Base-by-base conservation (phyloP, 1,140 invertebrate species). In the Eriocheir sinensis region DNA sequence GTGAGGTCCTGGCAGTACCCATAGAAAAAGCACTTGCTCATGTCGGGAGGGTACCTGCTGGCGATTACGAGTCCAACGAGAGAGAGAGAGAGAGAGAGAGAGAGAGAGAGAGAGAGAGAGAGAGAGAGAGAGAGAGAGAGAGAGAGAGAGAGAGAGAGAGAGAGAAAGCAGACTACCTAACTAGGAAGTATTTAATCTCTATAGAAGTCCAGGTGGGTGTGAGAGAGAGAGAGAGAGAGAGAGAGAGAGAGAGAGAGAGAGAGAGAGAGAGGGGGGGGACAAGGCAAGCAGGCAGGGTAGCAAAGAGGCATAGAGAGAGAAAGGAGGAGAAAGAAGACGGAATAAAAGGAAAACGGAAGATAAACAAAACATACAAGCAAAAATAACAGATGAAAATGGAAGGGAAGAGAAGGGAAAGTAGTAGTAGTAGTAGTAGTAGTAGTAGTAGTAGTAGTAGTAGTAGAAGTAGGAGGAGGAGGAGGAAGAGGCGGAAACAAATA, bases 391-490 rank as follows among this genome's bases (percentile, higher is more conserved):
- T 27, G 34, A 27, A 80, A 3, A 80, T 27, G 34, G 79, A 27
- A 32, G 34, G 79, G 21, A 27, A 80, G 4, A 80, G 79, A 80
- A 27, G 34, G 79, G 21, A 27, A 80, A 32, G 53, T 27, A 12
- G 53, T 72, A 72, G 53, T 72, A 72, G 53, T 72, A 72, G 53
- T 72, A 72, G 53, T 72, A 72, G 53, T 72, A 72, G 53, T 72
- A 72, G 53, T 72, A 72, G 53, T 72, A 72, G 53, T 72, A 72
- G 53, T 72, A 72, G 53, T 72, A 72, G 53, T 72, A 72, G 53
- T 72, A 72, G 53, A 12, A 72, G 53, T 72, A 72, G 53, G 53
- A 72, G 53, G 53, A 72, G 53, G 27, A 72, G 53, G 53, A 72
- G 53, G 53, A 72, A 27, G 53, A 72, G 53, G 53, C 12, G 53